A percentile compares a stretch with the other conserved stretches of the same genome.
These are phyloP conservation scores for Leptinotarsa lineolata DNA, from an alignment of 1,140 invertebrate species.

Conservation along the genomic window DNA sequence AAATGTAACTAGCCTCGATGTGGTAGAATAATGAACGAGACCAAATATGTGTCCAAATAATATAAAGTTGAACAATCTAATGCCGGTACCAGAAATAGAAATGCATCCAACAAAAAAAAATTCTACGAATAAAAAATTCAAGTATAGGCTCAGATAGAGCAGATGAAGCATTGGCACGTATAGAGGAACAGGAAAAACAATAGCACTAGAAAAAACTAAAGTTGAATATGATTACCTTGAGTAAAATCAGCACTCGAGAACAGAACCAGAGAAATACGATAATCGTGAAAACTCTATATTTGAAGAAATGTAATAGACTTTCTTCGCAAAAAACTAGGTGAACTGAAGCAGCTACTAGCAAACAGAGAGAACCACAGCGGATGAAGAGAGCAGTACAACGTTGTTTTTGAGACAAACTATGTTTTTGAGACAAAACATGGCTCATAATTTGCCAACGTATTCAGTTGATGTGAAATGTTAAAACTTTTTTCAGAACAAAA, in stretches of 20 bases:
- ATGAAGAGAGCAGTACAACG: background rate
- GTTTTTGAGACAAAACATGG: background rate
- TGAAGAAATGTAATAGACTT: too few relatives aligned
- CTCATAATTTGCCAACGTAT: background rate
- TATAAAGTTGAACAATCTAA: too few relatives aligned
- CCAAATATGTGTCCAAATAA: too few relatives aligned
- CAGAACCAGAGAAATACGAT: too few relatives aligned
- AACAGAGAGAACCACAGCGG: background rate
- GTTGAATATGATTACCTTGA: background rate
- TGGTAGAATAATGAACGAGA: too few relatives aligned
- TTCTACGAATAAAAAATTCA: too few relatives aligned
- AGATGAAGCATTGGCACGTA: too few relatives aligned
- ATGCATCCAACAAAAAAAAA: too few relatives aligned
- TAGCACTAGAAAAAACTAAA: background rate
- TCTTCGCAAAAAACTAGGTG: background rate
- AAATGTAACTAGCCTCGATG: too few relatives aligned
- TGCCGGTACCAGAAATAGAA: too few relatives aligned
- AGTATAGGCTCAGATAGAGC: too few relatives aligned
- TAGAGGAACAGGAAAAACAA: background rate
- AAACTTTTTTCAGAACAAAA: background rate
- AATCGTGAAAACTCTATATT: too few relatives aligned
- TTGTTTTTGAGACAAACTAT: background rate
- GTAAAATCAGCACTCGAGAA: background rate
- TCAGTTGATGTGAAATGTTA: background rate
- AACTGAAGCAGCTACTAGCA: background rate